Percentiles rank a stretch among this genome's conserved stretches.
Evolutionary conservation across 2,797 vertebrate species (phyloP).

Genomic region (Sebastes diaconus): DNA sequence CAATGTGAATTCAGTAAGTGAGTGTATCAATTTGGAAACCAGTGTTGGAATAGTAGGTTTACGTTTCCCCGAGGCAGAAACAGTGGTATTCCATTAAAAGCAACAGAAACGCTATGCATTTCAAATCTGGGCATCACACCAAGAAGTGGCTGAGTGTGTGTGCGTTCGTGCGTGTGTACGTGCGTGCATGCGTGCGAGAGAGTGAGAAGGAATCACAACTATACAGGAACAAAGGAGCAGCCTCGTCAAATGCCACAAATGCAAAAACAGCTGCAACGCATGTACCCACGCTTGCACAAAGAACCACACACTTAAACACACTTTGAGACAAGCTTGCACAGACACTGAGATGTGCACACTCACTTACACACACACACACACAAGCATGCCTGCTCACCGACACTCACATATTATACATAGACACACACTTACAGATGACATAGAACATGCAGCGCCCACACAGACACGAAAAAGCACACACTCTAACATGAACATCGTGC

Average conservation of each 20-base stretch:
- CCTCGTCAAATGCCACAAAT: slow-evolving; percentile 35
- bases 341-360: not conserved
- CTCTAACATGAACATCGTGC: not conserved
- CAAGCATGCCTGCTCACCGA: not conserved
- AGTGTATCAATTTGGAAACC: slow-evolving; percentile 66
- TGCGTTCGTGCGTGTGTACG: not conserved
- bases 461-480: not conserved
- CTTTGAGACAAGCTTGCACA: not conserved
- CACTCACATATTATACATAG: not conserved
- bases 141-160: slow-evolving; percentile 11
- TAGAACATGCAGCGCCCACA: slow-evolving; percentile 2
- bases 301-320: not conserved
- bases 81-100: slow-evolving; percentile 71
- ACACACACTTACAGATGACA: not conserved
- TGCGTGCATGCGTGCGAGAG: not conserved
- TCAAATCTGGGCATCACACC: slow-evolving; percentile 63
- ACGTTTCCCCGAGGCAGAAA: slow-evolving; percentile 61
- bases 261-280: slow-evolving; percentile 12
- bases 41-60: slow-evolving; percentile 54
- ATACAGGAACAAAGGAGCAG: slow-evolving; percentile 31
- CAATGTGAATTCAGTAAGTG: slow-evolving; percentile 51
- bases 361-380: not conserved
- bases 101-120: slow-evolving; percentile 68
- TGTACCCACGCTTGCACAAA: not conserved
- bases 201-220: slow-evolving; percentile 31